Evolutionary conservation across 2,888 invertebrate genomes (phyloP), one percentile per base, ranked within the genome.

Genomic region (Eueremaeus valkanovi): DNA sequence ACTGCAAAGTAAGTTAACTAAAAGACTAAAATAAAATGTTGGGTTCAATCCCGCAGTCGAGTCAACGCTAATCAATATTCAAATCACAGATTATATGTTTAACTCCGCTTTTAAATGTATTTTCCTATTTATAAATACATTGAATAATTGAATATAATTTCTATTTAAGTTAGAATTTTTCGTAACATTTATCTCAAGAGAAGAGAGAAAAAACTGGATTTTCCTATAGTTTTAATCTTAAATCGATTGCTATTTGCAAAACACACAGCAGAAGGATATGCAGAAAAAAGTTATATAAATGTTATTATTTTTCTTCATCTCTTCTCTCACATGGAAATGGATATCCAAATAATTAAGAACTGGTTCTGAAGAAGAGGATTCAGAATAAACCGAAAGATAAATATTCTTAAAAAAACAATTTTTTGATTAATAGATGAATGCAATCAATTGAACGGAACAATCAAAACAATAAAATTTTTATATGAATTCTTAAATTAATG

Each of bases 51-150:
- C n/a, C 8, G 16, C 13, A 49, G n/a, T 49, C 40, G 5, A n/a
- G 9, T 49, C 21, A n/a, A n/a, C 3, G 11, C 49, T 49, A 49
- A 49, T 49, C 49, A 49, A 49, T 49, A 49, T 49, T 49, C 49
- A 49, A 49, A 49, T 49, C 49, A 49, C 49, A 49, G 40, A 49
- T n/a, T n/a, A n/a, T 11, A 49, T 49, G 49, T 49, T 49, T n/a
- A 21, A 49, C 49, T 49, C 11, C 1, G 21, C n/a, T 49, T 49
- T 49, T 11, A 5, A 49, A 6, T 49, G n/a, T n/a, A 5, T 49
- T 49, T n/a, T 49, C 5, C n/a, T n/a, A 49, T n/a, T 49, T 49
- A 49, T 49, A 49, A 49, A 49, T 49, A n/a, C n/a, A n/a, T n/a
- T n/a, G 49, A 49, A 21, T n/a, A 49, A 49, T n/a, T 49, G 21